Base-by-base conservation (phyloP, 2,113 vertebrate genomes). In the Genyomyrus donnyi region DNA sequence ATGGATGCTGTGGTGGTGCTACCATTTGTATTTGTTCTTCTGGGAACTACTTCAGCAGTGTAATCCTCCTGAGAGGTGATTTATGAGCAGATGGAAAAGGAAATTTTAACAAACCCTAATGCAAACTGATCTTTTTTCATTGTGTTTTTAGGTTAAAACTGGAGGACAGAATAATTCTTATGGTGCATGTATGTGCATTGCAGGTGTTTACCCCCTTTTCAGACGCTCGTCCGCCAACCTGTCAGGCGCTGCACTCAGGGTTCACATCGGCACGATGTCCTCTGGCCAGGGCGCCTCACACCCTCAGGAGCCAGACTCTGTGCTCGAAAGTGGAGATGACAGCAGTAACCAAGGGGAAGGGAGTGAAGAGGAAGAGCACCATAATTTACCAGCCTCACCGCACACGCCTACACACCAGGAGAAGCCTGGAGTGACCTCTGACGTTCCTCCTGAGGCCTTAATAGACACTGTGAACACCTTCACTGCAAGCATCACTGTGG, bases 131-230 rank as follows among this genome's bases (percentile, higher is more conserved):
- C 17, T 42, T 21, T 45, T 39, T 42, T 27, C 31, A 7, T 42
- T 42, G 35, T 80, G 74, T 42, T 80, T 31, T 49, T 85, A 27
- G 35, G 83, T 49, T 53, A 15, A 13, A 70, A 70, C 27, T 70
- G 62, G 62, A 70, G 10, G 10, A 6, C 39, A 8, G 2, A 19
- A 39, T 42, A 42, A 80, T 80, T 19, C 35, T 39, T 80, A 80
- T 8, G 35, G 17, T 39, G 31, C 74, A 19, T 19, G 19, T 80
- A 31, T 85, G 15, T 90, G 17, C 93, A 74, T 91, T 3, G 3
- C 93, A 99, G 98, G 98, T 1, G 95, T 99, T 9, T 99, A 98
- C 89, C 97, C 98, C 0, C 31, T 99, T 48, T 99, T 99, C 93
- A 95, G 97, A 52, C 95, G 96, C 93, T 97, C 97, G 0, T 96